Base-by-base conservation (phyloP, 2,888 invertebrate genomes). In the Heliconius hortense region DNA sequence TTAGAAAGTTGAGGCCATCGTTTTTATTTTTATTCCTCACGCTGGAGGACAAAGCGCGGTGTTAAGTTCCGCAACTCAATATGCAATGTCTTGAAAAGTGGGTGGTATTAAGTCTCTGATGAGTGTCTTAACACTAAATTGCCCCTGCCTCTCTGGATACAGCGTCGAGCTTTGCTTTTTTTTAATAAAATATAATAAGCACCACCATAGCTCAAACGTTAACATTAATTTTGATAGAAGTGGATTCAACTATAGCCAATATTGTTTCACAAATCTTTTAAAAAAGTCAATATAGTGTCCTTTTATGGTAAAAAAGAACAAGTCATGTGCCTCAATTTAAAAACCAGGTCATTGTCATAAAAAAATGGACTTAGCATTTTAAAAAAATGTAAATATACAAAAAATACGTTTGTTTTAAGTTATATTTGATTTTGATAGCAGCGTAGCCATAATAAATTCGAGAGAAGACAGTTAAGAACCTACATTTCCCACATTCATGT, bases 241-340 rank as follows among this genome's bases (percentile, higher is more conserved):
- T 18, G 7, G 18, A 48, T 18, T 48, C 18, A 18, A 18, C 18
- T 18, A 48, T 48, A 48, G 43, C 4, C 43, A 43, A 15, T 43
- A 4, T 4, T 43, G 5, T 48, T 48, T 5, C 5, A 48, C 1
- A 10, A 35, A 28, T 2, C 35, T 35, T 35, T 35, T 21, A 21
- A 48, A 48, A 48, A 48, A 18, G 48, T 48, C 48, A 48, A 48
- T 48, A 48, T 18, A 4, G 18, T 5, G 48, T 48, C 18, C 48
- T 48, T 48, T 48, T 48, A 18, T 48, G 48, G 18, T 48, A 15
- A 18, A 48, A 15, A 48, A 18, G 18, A 18, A 48, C 48, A 53
- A 56, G 31, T 24, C 69, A 69, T 56, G 69, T 69, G 18, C 69
- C 69, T 31, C 10, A 56, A 56, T 31, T 8, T 4, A 56, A 24